Evolutionary conservation across 2,797 vertebrate species (phyloP), one percentile per base, ranked within the genome.

Genomic region (Eulemur albifrons): DNA sequence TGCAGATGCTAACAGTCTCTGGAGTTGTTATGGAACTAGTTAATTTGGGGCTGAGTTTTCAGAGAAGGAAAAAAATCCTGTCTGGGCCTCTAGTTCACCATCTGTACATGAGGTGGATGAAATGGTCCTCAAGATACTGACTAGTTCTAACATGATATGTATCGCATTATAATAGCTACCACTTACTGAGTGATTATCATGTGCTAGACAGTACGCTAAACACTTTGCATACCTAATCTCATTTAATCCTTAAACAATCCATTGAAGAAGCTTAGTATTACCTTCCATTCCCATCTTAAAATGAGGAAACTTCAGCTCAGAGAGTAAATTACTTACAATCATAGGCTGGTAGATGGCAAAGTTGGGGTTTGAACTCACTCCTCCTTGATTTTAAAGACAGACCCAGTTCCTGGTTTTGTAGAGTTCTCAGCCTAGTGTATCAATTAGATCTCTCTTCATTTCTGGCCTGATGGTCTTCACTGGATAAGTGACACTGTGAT

Each of bases 191-290:
- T 65, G 20, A 67, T 83, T 63, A 32, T 93, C 88, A 73, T 70
- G 27, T 83, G 32, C 43, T 90, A 75, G 63, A 43, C 32, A 72
- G 10, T 72, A 75, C 84, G 25, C n/a, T 81, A 70, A 86, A 9
- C 9, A 79, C 81, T 96, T 94, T 88, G 10, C 18, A 91, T 75
- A 76, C 23, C 50, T 86, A n/a, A 45, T 65, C 3, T 84, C 21
- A 79, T 75, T 93, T 91, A 57, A 88, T 94, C 32, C 25, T 94
- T 75, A 82, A 96, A 88, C 38, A 95, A 30, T 8, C 32, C 40
- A 59, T 45, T 79, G 2, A 54, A 85, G 45, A 88, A 91, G 38
- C 20, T 90, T 90, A 54, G 20, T 82, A 79, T 81, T 85, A 87
- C 17, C 14, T 85, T 52, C 20, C 18, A 88, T 79, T 83, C 4